These are phyloP conservation scores for Myrmecophaga tridactyla DNA, from an alignment of 2,113 vertebrate genomes.

Conservation along the genomic window DNA sequence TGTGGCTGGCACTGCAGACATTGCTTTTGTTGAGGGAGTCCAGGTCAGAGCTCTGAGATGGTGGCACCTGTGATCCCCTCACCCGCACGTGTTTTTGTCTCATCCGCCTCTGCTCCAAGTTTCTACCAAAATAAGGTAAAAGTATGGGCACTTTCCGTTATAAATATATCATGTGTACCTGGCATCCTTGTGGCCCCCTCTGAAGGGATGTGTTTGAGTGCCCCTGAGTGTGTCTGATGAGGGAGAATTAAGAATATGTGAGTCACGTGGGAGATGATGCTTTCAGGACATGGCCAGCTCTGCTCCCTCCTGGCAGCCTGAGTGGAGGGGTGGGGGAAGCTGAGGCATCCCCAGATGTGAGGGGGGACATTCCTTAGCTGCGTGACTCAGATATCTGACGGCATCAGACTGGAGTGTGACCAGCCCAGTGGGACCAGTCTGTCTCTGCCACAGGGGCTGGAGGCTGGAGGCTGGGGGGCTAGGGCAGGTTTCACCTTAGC, in stretches of 20 bases:
- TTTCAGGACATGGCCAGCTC: fast-evolving
- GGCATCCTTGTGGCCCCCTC: neutral
- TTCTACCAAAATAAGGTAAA: neutral
- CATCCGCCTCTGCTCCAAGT: neutral
- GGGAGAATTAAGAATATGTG: neutral
- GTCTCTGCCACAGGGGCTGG: neutral
- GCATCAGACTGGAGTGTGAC: neutral
- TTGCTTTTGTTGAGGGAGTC: neutral
- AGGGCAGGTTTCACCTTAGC: neutral
- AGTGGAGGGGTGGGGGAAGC: neutral
- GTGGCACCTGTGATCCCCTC: neutral
- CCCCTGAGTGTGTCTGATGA: neutral
- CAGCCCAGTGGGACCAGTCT: neutral
- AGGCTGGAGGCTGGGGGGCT: neutral
- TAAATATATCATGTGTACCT: neutral
- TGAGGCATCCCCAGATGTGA: neutral
- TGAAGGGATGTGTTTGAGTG: neutral
- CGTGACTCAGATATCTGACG: neutral
- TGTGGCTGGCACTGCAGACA: neutral
- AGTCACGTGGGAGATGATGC: neutral
- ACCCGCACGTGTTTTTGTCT: neutral
- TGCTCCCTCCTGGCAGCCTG: neutral
- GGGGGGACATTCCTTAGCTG: neutral
- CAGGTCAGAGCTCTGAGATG: neutral
- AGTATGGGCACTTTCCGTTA: neutral